Percentiles rank a stretch among this genome's conserved stretches.
phyloP scores from a whole-genome alignment of 2,113 vertebrate genomes.

The Spheniscus mendiculus region DNA sequence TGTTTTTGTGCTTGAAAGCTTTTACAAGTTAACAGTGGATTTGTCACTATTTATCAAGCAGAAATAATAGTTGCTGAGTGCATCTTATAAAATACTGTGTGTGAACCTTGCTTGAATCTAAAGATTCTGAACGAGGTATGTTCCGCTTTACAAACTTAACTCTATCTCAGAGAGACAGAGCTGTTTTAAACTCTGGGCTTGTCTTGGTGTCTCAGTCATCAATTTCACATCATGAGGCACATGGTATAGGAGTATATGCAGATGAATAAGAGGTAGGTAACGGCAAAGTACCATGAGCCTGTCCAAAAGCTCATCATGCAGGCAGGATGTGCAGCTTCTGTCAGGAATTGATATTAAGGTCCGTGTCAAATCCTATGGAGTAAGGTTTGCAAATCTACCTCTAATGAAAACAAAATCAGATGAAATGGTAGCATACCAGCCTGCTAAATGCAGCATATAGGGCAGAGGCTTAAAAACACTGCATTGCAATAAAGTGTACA shows the following conservation, averaged over 20 bases:
- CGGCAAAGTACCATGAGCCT: neutral
- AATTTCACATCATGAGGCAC: neutral
- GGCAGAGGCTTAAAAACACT: neutral
- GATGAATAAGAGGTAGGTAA: neutral
- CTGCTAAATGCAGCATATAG: neutral
- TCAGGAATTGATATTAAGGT: neutral
- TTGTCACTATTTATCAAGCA: neutral
- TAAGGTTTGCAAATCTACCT: neutral
- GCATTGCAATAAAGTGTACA: neutral
- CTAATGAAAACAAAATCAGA: neutral
- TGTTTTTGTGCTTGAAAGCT: neutral
- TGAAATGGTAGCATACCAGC: neutral
- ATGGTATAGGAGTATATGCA: neutral
- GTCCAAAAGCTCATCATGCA: neutral
- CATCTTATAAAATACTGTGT: neutral
- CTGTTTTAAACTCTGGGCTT: neutral
- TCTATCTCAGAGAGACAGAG: neutral
- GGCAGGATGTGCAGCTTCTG: neutral
- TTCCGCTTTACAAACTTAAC: neutral
- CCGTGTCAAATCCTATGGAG: neutral
- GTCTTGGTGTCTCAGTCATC: neutral
- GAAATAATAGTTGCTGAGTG: neutral
- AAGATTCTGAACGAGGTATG: neutral
- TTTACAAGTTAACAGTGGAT: neutral
- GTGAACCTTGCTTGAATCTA: neutral